Percentiles rank a stretch among this genome's conserved stretches.
Conservation (phyloP, 1,140 invertebrate genomes). For the Caenorhabditis briggsae region DNA sequence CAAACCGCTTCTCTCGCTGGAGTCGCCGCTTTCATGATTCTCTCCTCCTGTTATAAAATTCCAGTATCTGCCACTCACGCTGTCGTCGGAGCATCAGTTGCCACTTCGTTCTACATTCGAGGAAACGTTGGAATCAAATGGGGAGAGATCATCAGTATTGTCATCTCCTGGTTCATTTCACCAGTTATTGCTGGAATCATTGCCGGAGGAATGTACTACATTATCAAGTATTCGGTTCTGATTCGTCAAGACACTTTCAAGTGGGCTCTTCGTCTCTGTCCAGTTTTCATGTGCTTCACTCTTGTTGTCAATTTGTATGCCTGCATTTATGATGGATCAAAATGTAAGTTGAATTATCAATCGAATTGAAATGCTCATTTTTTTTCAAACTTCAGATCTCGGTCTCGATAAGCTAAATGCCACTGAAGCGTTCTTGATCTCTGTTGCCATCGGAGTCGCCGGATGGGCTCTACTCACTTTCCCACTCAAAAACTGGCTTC, state of each 20-base stretch:
- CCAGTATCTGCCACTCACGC: slow-evolving; percentile 94
- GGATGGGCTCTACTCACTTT: slow-evolving; percentile 50
- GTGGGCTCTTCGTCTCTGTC: slow-evolving; percentile 45
- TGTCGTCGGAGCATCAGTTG: slow-evolving; percentile 94
- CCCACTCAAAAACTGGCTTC: slow-evolving; percentile 56
- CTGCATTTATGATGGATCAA: slow-evolving; percentile 63
- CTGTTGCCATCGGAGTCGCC: slow-evolving; percentile 47
- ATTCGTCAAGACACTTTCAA: slow-evolving; percentile 62
- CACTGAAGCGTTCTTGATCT: slow-evolving; percentile 50
- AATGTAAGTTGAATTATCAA: slow-evolving; percentile 58
- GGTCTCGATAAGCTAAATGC: slow-evolving; percentile 61
- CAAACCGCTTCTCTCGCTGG: slow-evolving; percentile 79
- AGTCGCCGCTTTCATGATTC: slow-evolving; percentile 89
- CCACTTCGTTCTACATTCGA: slow-evolving; percentile 90
- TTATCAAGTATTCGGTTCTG: slow-evolving; percentile 62
- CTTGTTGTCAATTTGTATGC: slow-evolving; percentile 65
- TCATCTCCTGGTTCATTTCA: slow-evolving; percentile 66
- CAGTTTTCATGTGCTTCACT: slow-evolving; percentile 64
- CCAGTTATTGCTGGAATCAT: slow-evolving; percentile 63
- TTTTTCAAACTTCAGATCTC: slow-evolving; percentile 58
- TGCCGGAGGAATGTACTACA: slow-evolving; percentile 53
- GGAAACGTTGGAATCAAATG: slow-evolving; percentile 88
- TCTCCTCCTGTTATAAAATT: slow-evolving; percentile 91
- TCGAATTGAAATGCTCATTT: background rate
- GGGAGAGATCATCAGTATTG: slow-evolving; percentile 85